Percentiles rank a stretch among this genome's conserved stretches.
These are phyloP conservation scores for Bos indicus DNA, from an alignment of 2,113 vertebrate species.

Conservation along the genomic window DNA sequence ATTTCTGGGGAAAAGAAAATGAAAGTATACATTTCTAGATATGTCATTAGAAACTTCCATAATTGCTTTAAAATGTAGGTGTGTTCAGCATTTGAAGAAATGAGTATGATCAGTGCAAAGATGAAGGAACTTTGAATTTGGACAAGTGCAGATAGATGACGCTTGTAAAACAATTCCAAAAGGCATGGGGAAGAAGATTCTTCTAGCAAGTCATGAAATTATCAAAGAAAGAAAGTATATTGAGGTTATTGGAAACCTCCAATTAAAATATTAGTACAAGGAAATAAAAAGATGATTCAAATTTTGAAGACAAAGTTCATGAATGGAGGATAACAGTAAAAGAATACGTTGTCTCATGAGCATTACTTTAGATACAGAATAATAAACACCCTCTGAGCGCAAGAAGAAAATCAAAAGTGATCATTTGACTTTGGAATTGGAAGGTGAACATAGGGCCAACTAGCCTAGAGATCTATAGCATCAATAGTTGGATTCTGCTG, in stretches of 20 bases:
- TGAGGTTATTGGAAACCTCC: neutral
- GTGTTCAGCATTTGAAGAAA: conserved; percentile 4
- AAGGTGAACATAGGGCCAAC: neutral
- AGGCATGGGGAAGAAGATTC: neutral
- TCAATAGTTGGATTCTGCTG: neutral
- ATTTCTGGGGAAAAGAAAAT: conserved; percentile 17
- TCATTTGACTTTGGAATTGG: neutral
- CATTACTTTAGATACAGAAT: neutral
- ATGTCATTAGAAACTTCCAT: neutral
- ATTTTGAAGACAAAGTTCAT: neutral
- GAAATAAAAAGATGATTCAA: neutral
- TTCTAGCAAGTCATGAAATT: conserved; percentile 8
- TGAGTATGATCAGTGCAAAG: neutral
- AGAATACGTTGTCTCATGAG: neutral
- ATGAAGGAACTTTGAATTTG: neutral
- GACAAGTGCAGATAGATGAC: neutral
- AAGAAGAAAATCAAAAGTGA: neutral
- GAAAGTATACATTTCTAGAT: conserved; percentile 1
- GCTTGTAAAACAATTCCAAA: neutral
- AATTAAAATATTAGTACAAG: neutral
- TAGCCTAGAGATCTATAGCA: neutral
- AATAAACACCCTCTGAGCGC: neutral
- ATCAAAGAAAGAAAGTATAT: neutral
- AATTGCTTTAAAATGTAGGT: conserved; percentile 17
- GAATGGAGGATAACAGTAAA: neutral